Evolutionary conservation across 2,797 vertebrate genomes (phyloP).

Genomic region (Manis crassicaudata): DNA sequence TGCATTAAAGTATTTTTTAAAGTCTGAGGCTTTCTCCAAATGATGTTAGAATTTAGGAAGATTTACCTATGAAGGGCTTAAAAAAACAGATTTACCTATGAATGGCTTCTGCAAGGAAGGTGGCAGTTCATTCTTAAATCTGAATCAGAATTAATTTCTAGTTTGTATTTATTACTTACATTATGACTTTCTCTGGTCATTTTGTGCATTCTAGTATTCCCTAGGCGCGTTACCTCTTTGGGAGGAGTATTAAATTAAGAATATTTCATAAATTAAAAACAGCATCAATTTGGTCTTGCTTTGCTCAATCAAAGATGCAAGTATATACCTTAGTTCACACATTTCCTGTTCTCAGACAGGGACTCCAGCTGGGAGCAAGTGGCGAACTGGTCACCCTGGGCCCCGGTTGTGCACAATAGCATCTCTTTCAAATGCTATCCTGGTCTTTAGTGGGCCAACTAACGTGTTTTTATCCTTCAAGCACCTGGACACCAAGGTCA

Average conservation of each 20-base stretch:
- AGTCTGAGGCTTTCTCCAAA: not conserved
- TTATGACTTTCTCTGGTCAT: constrained; percentile 84
- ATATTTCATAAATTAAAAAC: constrained; percentile 83
- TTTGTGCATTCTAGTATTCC: constrained; percentile 87
- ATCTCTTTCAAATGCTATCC: not conserved
- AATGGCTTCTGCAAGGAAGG: not conserved
- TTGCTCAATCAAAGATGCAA: constrained; percentile 71
- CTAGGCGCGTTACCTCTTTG: constrained; percentile 85
- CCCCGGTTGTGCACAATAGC: not conserved
- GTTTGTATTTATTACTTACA: constrained; percentile 44
- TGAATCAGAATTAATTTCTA: constrained; percentile 49
- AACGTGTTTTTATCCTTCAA: not conserved
- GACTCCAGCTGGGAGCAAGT: rapidly evolving
- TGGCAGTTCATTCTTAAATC: not conserved
- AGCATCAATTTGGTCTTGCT: constrained; percentile 66
- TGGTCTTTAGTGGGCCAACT: not conserved
- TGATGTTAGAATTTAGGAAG: not conserved
- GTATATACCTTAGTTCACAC: constrained; percentile 40
- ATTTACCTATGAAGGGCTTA: not conserved
- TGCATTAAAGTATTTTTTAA: not conserved
- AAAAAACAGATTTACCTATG: not conserved
- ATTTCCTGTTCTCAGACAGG: not conserved
- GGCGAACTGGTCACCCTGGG: rapidly evolving
- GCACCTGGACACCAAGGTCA: not conserved
- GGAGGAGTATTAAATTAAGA: constrained; percentile 87